These are phyloP conservation scores for Thymelicus acteon DNA, from an alignment of 2,888 invertebrate species.

Conservation along the genomic window DNA sequence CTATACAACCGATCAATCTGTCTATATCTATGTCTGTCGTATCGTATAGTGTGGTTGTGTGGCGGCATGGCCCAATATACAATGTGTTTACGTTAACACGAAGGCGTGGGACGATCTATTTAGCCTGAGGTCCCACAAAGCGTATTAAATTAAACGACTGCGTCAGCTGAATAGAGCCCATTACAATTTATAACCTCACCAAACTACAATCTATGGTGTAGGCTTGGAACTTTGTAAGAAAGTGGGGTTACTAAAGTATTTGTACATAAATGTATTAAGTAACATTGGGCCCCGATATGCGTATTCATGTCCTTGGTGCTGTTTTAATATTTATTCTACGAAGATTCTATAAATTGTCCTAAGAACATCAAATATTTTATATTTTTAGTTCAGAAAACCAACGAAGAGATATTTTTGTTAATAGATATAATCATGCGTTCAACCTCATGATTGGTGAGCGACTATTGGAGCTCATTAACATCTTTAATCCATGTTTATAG, in stretches of 20 bases:
- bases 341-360: no score
- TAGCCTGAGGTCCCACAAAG: constrained; percentile 19
- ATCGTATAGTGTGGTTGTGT: no score
- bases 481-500: no score
- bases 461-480: no score
- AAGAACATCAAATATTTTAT: no score
- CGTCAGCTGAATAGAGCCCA: constrained; percentile 20
- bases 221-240: constrained; percentile 3
- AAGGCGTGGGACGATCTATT: constrained; percentile 19
- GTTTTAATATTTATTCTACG: neutral
- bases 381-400: no score
- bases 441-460: no score
- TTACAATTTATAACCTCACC: constrained; percentile 18
- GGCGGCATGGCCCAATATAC: neutral
- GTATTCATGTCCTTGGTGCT: neutral
- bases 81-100: constrained; percentile 10
- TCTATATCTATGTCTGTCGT: no score
- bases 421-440: no score
- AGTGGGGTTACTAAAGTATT: neutral
- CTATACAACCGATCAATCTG: constrained; percentile 5
- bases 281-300: neutral
- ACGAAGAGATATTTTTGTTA: no score
- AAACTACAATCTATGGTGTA: constrained; percentile 12
- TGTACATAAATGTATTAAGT: no score
- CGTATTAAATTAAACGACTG: constrained; percentile 15